These are phyloP conservation scores for Cheirogaleus major DNA, from an alignment of 2,797 vertebrate genomes.

Conservation along the genomic window DNA sequence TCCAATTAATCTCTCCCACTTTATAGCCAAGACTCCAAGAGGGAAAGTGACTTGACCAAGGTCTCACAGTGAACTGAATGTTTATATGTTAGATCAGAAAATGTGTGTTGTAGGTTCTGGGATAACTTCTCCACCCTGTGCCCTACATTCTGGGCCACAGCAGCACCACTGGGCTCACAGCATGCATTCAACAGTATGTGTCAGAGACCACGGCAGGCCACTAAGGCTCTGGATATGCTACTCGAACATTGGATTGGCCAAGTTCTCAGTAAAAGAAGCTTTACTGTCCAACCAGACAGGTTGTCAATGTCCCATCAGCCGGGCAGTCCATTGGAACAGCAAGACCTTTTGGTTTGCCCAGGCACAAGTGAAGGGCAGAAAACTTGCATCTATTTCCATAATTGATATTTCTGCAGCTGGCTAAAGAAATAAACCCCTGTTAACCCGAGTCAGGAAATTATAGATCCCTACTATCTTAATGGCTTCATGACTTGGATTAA, in stretches of 20 bases:
- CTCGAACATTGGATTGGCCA: not conserved
- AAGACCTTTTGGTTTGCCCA: not conserved
- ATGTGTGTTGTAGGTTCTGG: not conserved
- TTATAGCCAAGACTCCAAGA: not conserved
- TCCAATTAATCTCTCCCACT: not conserved
- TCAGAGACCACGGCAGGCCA: not conserved
- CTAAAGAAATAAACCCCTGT: slow-evolving; percentile 13
- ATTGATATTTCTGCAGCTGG: not conserved
- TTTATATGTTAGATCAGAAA: not conserved
- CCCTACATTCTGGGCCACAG: not conserved
- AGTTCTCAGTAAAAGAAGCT: not conserved
- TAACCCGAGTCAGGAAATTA: not conserved
- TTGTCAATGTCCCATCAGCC: not conserved
- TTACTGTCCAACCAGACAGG: not conserved
- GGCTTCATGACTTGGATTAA: not conserved
- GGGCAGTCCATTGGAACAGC: not conserved
- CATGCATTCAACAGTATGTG: not conserved
- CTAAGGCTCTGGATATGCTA: not conserved
- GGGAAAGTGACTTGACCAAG: not conserved
- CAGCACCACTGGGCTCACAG: not conserved
- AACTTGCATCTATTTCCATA: not conserved
- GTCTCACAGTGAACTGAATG: not conserved
- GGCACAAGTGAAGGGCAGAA: not conserved
- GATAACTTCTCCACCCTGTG: not conserved
- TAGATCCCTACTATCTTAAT: not conserved